Conservation (phyloP, 2,113 vertebrate species). For the Polypterus bichir region DNA sequence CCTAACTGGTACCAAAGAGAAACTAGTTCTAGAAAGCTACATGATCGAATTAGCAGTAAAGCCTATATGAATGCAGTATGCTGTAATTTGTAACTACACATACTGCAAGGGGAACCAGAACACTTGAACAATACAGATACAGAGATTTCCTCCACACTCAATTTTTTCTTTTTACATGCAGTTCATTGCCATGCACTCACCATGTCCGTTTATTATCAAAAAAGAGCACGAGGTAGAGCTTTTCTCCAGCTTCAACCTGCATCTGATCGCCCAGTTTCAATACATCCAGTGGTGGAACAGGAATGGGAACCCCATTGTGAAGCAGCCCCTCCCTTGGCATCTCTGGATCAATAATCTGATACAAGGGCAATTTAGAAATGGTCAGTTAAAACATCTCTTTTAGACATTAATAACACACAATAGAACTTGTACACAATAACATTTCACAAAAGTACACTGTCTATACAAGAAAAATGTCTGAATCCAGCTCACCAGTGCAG, state of each 20-base stretch:
- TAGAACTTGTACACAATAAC: too few species aligned
- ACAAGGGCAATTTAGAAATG: neutral
- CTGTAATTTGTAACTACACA: too few species aligned
- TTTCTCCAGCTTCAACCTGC: slow-evolving; percentile 71
- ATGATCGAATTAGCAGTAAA: too few species aligned
- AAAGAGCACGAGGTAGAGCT: slow-evolving; percentile 93
- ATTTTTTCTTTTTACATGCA: too few species aligned
- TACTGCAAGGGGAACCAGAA: too few species aligned
- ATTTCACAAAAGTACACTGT: too few species aligned
- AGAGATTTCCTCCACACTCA: too few species aligned
- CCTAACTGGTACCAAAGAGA: neutral
- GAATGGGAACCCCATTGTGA: slow-evolving; percentile 93
- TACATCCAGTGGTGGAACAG: slow-evolving; percentile 85
- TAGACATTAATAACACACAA: too few species aligned
- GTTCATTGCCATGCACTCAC: slow-evolving; percentile 44
- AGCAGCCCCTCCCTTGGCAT: slow-evolving; percentile 90
- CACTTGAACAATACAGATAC: too few species aligned
- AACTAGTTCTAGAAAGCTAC: neutral
- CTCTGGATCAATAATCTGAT: slow-evolving; percentile 87
- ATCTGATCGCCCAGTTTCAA: slow-evolving; percentile 78
- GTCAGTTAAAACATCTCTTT: too few species aligned
- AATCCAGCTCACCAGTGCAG: slow-evolving; percentile 70
- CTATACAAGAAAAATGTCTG: too few species aligned
- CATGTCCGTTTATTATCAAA: slow-evolving; percentile 98
- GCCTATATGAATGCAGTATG: too few species aligned